Evolutionary conservation across 2,797 vertebrate genomes (phyloP).

Genomic region (Enteromius afrohamiltoni): DNA sequence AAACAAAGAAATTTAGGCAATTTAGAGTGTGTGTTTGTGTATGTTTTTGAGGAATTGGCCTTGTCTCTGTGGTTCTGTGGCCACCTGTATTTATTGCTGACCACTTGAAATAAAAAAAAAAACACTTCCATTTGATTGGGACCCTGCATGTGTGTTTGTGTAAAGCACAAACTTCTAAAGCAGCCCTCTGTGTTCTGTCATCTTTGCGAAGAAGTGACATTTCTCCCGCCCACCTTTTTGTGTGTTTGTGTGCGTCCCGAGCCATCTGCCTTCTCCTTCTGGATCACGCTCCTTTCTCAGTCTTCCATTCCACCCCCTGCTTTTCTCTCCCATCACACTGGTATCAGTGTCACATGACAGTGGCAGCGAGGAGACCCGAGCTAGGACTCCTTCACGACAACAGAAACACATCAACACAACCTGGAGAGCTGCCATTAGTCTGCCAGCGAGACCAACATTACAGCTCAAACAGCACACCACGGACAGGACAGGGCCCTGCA

Average conservation of each 20-base stretch:
- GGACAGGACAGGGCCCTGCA: conserved; percentile 3
- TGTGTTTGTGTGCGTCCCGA: conserved; percentile 40
- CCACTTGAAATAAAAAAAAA: too few species aligned
- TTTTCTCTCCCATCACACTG: conserved; percentile 45
- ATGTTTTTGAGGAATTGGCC: neutral
- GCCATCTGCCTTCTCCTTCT: conserved; percentile 58
- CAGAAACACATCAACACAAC: conserved; percentile 46
- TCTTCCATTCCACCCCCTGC: neutral
- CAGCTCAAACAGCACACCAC: conserved; percentile 25
- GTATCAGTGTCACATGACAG: conserved; percentile 49
- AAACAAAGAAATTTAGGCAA: neutral
- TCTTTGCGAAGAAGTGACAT: conserved; percentile 11
- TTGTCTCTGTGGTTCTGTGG: neutral
- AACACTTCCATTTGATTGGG: neutral
- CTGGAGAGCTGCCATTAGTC: conserved; percentile 53
- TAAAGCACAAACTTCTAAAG: neutral
- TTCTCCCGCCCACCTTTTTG: conserved; percentile 17
- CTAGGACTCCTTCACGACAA: conserved; percentile 59
- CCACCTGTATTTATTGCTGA: neutral
- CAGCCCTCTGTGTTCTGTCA: neutral
- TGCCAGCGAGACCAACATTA: conserved; percentile 37
- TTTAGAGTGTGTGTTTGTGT: neutral
- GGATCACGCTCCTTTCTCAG: neutral
- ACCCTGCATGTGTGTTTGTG: neutral
- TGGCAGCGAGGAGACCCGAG: conserved; percentile 44